Evolutionary conservation across 2,888 invertebrate species (phyloP), one percentile per base, ranked within the genome.

Genomic region (Gasteruption jaculator): DNA sequence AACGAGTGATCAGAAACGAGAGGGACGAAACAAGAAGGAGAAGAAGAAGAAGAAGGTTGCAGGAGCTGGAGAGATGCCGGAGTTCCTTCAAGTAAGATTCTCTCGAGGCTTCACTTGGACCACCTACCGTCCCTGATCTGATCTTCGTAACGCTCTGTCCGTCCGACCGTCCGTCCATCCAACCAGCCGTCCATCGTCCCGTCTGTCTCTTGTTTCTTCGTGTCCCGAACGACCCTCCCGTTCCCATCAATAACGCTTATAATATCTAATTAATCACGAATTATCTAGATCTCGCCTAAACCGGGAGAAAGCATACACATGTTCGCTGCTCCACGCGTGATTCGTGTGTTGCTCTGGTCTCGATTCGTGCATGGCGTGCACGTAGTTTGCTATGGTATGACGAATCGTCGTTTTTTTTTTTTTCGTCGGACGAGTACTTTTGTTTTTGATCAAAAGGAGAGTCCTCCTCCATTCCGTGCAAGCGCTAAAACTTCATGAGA

Each of bases 201-300:
- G 36, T 39, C 29, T 41, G n/a, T 25, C 14, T 5, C 11, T 25
- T 16, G 25, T 34, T 34, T 21, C 34, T 27, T 37, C 26, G n/a
- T 35, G 29, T 37, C 30, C 20, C 29, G 15, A 14, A 36, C 44
- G 46, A 30, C 45, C 46, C 45, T 35, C 56, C 49, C 55, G 57
- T 63, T 61, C 60, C 64, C 68, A 68, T 68, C 67, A 68, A 68
- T 68, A 68, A 68, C 53, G 54, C 60, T 60, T 56, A 61, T 62
- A 66, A 67, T 68, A 65, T 67, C 63, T 65, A 68, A 68, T 68
- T 69, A 68, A 69, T 69, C 68, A 69, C 57, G 56, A 58, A 65
- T 65, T 66, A 69, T 69, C 66, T 67, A 61, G 65, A 68, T 65
- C 60, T 29, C 34, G 36, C 22, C 26, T 22, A 20, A 34, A 54